These are phyloP conservation scores for Lepus americanus DNA, from an alignment of 2,113 vertebrate species.

Conservation along the genomic window DNA sequence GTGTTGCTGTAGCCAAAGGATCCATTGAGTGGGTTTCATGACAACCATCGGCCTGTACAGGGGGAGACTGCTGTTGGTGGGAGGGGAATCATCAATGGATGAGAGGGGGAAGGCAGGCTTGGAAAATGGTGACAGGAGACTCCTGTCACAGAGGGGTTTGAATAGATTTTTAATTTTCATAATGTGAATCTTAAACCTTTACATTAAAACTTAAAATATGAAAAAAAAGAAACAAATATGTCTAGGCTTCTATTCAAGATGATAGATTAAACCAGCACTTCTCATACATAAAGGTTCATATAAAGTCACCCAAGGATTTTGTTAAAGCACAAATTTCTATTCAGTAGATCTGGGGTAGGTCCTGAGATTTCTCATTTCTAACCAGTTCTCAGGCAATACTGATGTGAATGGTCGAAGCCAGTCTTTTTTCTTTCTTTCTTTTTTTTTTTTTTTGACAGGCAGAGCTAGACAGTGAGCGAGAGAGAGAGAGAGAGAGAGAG, in stretches of 20 bases:
- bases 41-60: neutral
- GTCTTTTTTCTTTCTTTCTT: too few species aligned
- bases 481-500: too few species aligned
- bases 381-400: neutral
- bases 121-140: too few species aligned
- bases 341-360: neutral
- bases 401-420: neutral
- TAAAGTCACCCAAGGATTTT: neutral
- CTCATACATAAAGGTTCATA: neutral
- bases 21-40: neutral
- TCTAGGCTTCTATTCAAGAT: neutral
- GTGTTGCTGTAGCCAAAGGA: neutral
- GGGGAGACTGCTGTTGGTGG: neutral
- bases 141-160: too few species aligned
- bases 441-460: too few species aligned
- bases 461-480: too few species aligned
- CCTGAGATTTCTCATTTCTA: neutral
- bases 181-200: neutral
- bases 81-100: too few species aligned
- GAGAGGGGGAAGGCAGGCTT: too few species aligned
- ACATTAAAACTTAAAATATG: conserved; percentile 9
- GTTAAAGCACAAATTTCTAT: neutral
- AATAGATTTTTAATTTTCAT: neutral
- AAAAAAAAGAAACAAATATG: neutral
- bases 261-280: neutral